phyloP scores from a whole-genome alignment of 2,113 vertebrate genomes.

The Corapipo altera region DNA sequence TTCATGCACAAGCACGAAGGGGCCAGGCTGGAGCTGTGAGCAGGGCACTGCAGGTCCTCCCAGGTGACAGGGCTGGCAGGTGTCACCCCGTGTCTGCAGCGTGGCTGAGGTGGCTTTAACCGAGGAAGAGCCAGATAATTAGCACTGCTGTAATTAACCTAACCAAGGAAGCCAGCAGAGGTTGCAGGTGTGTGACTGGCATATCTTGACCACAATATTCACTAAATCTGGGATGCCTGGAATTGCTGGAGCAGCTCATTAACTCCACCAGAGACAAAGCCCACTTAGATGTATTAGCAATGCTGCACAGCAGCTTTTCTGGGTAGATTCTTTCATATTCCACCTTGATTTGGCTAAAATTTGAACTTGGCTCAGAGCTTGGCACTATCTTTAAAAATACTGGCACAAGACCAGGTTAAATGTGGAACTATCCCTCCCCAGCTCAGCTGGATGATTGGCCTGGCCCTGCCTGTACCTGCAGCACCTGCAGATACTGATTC shows the following conservation, averaged over 20 bases:
- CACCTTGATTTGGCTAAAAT: fast-evolving
- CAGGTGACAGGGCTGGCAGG: not conserved
- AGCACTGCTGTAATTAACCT: not conserved
- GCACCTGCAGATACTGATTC: fast-evolving
- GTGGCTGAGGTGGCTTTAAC: not conserved
- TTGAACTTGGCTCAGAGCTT: not conserved
- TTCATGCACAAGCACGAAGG: fast-evolving
- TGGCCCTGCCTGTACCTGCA: not conserved
- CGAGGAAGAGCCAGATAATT: not conserved
- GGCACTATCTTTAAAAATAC: not conserved
- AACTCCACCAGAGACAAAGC: not conserved
- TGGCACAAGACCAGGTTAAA: not conserved
- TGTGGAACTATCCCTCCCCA: fast-evolving
- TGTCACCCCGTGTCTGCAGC: not conserved
- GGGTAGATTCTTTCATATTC: not conserved
- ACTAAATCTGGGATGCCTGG: not conserved
- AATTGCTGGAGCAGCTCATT: not conserved
- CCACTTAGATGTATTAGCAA: fast-evolving
- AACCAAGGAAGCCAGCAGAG: not conserved
- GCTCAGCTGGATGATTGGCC: not conserved
- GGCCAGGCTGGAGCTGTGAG: not conserved
- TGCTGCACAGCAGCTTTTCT: not conserved
- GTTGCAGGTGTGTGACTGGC: not conserved
- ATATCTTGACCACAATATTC: not conserved
- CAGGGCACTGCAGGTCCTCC: not conserved